Percentiles rank a stretch among this genome's conserved stretches.
Evolutionary conservation across 2,888 invertebrate species (phyloP).

Genomic region (Hirtodrosophila alboralis): DNA sequence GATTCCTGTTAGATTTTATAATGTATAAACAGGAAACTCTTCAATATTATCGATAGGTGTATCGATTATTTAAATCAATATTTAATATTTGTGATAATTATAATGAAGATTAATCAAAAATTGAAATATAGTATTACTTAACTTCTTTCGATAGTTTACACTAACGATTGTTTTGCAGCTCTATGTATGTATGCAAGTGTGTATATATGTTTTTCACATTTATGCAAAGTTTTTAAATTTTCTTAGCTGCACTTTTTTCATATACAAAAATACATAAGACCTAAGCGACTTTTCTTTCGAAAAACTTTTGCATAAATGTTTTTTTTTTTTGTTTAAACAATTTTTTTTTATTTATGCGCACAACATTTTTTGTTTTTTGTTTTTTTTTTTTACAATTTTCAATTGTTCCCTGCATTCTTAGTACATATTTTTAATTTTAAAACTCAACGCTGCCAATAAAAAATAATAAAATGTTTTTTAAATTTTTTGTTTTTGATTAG

Average conservation of each 20-base stretch:
- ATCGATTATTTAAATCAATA: too few relatives aligned
- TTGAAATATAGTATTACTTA: too few relatives aligned
- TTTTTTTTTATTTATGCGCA: constrained; percentile 37
- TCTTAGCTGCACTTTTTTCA: constrained; percentile 25
- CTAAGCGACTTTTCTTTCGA: constrained; percentile 29
- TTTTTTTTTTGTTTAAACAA: constrained; percentile 36
- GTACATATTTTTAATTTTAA: constrained; percentile 54
- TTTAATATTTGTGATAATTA: too few relatives aligned
- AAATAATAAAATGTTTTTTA: too few relatives aligned
- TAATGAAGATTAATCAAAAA: too few relatives aligned
- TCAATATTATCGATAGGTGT: too few relatives aligned
- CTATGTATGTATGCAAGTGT: constrained; percentile 19
- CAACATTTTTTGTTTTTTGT: constrained; percentile 28
- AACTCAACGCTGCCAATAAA: constrained; percentile 48
- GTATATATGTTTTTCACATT: constrained; percentile 17
- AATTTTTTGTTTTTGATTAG: constrained; percentile 5
- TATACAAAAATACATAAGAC: constrained; percentile 41
- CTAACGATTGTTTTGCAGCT: too few relatives aligned
- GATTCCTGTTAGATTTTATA: too few relatives aligned
- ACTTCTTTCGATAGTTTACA: too few relatives aligned
- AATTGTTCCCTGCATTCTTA: constrained; percentile 79
- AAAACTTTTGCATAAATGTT: constrained; percentile 42
- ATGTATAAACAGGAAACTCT: too few relatives aligned
- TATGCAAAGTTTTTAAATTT: constrained; percentile 22
- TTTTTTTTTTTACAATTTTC: constrained; percentile 70